Evolutionary conservation across 2,888 invertebrate species (phyloP).

Genomic region (Heliconius sara): DNA sequence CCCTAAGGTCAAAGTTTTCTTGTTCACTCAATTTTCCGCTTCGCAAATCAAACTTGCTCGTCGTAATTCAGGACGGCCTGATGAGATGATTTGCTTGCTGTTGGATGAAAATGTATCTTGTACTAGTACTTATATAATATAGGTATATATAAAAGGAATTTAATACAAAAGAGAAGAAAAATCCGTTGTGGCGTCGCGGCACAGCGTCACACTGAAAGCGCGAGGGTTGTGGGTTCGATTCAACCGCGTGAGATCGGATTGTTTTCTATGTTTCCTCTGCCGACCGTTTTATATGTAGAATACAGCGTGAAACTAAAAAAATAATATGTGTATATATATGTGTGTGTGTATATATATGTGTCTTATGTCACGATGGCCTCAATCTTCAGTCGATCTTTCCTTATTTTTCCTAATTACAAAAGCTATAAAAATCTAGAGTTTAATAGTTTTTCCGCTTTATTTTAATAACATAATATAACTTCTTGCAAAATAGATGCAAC

Average conservation of each 20-base stretch:
- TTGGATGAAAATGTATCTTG: background rate
- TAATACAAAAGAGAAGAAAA: no score
- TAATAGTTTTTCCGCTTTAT: background rate
- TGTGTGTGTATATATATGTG: no score
- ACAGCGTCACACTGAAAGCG: no score
- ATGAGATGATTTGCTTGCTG: slow-evolving; percentile 17
- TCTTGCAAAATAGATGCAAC: background rate
- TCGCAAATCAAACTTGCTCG: slow-evolving; percentile 67
- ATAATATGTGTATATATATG: no score
- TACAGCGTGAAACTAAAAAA: no score
- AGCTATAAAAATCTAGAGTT: background rate
- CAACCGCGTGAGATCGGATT: no score
- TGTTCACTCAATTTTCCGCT: slow-evolving; percentile 71
- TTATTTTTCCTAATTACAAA: background rate
- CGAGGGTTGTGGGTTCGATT: no score
- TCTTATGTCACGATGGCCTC: no score
- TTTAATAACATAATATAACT: background rate
- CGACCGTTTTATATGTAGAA: no score
- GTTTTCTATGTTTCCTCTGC: no score
- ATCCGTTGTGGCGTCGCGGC: no score
- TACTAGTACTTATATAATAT: background rate
- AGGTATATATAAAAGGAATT: background rate
- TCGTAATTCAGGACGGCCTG: slow-evolving; percentile 31
- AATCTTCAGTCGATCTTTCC: no score
- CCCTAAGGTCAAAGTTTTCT: slow-evolving; percentile 63